Percentiles rank a stretch among this genome's conserved stretches.
phyloP scores from a whole-genome alignment of 2,113 vertebrate species.

The Ictidomys tridecemlineatus region DNA sequence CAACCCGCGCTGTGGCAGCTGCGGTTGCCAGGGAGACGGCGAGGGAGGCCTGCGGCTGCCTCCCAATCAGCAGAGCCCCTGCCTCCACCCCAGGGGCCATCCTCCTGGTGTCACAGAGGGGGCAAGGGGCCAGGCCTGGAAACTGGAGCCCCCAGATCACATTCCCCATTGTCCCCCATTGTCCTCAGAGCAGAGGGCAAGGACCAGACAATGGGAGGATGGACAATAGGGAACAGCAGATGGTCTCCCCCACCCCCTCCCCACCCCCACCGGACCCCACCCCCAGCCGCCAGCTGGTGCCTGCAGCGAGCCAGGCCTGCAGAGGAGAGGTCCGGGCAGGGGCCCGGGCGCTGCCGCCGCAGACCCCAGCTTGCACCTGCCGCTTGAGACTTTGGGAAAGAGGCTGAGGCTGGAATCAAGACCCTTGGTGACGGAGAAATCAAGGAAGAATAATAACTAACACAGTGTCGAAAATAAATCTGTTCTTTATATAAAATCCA shows the following conservation, averaged over 20 bases:
- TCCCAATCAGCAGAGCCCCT: constrained; percentile 62
- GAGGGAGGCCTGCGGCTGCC: constrained; percentile 71
- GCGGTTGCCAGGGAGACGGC: constrained; percentile 88
- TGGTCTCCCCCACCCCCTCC: constrained; percentile 51
- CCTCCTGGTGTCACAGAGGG: constrained; percentile 71
- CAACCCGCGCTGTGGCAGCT: constrained; percentile 75
- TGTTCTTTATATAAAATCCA: constrained; percentile 8
- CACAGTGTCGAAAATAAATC: constrained; percentile 54
- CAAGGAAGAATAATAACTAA: background rate
- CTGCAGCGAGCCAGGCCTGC: constrained; percentile 59
- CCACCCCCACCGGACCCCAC: background rate
- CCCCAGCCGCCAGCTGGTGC: constrained; percentile 69
- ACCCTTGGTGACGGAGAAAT: background rate
- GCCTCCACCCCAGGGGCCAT: constrained; percentile 78
- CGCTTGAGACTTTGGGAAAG: background rate
- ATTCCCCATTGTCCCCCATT: constrained; percentile 69
- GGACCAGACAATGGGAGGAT: constrained; percentile 63
- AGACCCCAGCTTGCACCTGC: constrained; percentile 68
- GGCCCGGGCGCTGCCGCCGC: constrained; percentile 32
- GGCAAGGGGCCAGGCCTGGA: constrained; percentile 62
- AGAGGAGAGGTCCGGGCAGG: background rate
- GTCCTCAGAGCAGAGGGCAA: constrained; percentile 66
- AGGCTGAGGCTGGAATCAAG: constrained; percentile 14
- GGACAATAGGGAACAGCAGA: constrained; percentile 75
- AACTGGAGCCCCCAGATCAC: constrained; percentile 73